Conservation (phyloP, 2,797 vertebrate species). For the Enteromius paludinosus region DNA sequence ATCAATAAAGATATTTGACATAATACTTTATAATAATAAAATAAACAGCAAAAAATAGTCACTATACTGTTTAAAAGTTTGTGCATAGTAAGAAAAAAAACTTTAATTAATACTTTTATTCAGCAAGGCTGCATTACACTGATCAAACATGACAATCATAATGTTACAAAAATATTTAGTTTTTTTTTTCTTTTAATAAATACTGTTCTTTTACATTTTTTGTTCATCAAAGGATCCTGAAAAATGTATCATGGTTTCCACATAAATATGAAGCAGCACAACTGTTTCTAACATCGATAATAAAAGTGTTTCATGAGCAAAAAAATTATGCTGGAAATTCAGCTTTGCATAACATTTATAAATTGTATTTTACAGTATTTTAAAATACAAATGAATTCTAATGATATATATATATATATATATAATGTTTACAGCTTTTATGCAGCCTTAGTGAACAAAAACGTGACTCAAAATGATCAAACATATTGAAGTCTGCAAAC, state of each 20-base stretch:
- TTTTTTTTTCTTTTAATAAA: neutral
- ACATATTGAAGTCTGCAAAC: neutral
- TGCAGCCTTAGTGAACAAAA: too few relatives aligned
- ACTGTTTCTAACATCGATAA: too few relatives aligned
- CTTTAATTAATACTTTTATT: neutral
- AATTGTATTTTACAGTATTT: too few relatives aligned
- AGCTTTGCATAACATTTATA: too few relatives aligned
- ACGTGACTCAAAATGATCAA: too few relatives aligned
- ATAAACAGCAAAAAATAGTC: neutral
- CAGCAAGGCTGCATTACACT: neutral
- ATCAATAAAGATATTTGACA: neutral
- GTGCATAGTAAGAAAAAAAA: neutral
- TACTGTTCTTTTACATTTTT: neutral
- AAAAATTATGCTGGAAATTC: too few relatives aligned
- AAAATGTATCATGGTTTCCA: neutral
- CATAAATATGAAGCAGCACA: neutral
- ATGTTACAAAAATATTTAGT: too few relatives aligned
- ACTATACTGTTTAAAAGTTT: neutral
- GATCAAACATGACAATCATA: neutral
- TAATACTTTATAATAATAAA: neutral
- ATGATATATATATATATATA: too few relatives aligned
- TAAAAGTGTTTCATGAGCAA: too few relatives aligned
- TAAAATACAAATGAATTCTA: too few relatives aligned
- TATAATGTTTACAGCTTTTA: too few relatives aligned
- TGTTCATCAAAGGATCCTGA: neutral